phyloP scores from a whole-genome alignment of 2,888 invertebrate species.

The Drepana falcataria region DNA sequence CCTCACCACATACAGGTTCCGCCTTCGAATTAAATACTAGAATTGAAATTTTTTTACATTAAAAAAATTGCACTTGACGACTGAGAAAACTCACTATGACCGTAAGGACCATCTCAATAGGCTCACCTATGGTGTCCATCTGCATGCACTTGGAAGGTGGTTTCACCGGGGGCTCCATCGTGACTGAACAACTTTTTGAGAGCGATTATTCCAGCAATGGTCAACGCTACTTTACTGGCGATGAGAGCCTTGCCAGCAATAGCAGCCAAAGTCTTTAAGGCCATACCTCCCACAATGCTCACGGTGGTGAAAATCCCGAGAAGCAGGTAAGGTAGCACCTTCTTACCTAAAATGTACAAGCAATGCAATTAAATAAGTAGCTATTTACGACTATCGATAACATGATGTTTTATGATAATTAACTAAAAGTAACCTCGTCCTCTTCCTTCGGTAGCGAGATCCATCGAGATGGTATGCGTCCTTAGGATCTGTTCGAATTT shows the following conservation, averaged over 20 bases:
- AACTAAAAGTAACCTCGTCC: slow-evolving; percentile 55
- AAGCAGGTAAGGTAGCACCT: slow-evolving; percentile 77
- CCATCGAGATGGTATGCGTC: slow-evolving; percentile 82
- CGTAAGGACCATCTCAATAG: neutral
- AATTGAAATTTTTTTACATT: slow-evolving; percentile 57
- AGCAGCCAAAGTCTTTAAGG: slow-evolving; percentile 83
- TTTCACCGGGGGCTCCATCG: slow-evolving; percentile 79
- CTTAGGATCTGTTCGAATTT: slow-evolving; percentile 80
- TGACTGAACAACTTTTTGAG: slow-evolving; percentile 85
- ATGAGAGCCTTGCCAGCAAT: slow-evolving; percentile 85
- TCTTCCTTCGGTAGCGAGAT: slow-evolving; percentile 76
- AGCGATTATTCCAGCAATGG: slow-evolving; percentile 85
- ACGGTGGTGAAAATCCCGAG: slow-evolving; percentile 81
- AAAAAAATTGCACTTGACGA: slow-evolving; percentile 4
- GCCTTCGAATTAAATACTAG: slow-evolving; percentile 80
- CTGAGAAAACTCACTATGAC: neutral
- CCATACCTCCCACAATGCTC: slow-evolving; percentile 83
- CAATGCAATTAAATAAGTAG: no score
- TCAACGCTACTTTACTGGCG: slow-evolving; percentile 85
- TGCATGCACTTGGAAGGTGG: slow-evolving; percentile 84
- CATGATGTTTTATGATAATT: neutral
- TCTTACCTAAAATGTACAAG: slow-evolving; percentile 60
- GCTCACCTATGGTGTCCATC: slow-evolving; percentile 81
- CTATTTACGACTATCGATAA: no score
- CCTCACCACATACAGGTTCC: slow-evolving; percentile 81